These are phyloP conservation scores for Callimorpha dominula DNA, from an alignment of 2,888 invertebrate species.

Conservation along the genomic window DNA sequence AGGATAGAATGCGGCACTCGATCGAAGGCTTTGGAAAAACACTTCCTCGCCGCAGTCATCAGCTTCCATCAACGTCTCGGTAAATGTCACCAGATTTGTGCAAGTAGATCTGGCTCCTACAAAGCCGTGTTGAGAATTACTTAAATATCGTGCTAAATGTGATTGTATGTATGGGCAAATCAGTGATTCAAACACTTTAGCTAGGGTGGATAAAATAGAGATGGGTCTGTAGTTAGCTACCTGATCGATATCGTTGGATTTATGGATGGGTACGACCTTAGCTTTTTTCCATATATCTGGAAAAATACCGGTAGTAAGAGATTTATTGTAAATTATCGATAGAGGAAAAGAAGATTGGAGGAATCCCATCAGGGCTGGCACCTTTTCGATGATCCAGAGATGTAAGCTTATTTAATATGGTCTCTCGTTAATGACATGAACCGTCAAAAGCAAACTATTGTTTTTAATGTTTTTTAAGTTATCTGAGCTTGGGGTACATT, in stretches of 20 bases:
- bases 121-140: background rate
- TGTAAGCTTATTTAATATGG: too few relatives aligned
- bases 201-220: background rate
- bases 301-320: background rate
- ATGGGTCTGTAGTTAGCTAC: background rate
- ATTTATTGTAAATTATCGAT: background rate
- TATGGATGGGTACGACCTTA: background rate
- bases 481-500: too few relatives aligned
- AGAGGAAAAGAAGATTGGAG: background rate
- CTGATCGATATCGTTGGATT: too few relatives aligned
- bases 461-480: too few relatives aligned
- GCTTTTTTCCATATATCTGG: background rate
- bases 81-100: background rate
- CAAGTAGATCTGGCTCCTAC: background rate
- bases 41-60: background rate
- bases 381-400: too few relatives aligned
- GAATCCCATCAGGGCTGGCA: too few relatives aligned
- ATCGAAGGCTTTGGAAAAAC: background rate
- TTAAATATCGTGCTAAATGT: background rate
- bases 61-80: background rate
- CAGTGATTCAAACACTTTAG: background rate
- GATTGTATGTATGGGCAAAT: background rate
- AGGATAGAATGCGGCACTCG: background rate
- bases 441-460: too few relatives aligned
- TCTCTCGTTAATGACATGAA: too few relatives aligned